These are phyloP conservation scores for Bimastos eiseni DNA, from an alignment of 2,888 invertebrate species.

Conservation along the genomic window DNA sequence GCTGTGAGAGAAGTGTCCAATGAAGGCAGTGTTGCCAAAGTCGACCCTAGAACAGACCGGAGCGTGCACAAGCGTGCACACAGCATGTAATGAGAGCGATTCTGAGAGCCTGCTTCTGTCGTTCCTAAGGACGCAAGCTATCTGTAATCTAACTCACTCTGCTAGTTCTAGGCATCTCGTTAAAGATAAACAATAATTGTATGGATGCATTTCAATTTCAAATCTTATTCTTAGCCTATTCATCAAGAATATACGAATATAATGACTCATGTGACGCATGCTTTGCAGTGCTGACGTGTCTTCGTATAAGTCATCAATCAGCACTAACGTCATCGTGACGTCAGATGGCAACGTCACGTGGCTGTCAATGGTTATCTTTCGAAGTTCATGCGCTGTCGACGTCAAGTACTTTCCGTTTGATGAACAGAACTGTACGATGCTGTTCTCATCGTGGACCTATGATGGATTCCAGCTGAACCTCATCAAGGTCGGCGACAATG, in stretches of 20 bases:
- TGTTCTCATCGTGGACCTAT: slow-evolving; percentile 68
- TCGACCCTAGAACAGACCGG: too few species aligned
- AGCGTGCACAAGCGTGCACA: too few species aligned
- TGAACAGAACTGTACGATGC: slow-evolving; percentile 66
- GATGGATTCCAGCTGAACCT: slow-evolving; percentile 64
- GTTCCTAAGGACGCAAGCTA: neutral
- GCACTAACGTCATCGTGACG: slow-evolving; percentile 68
- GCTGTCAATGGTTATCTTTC: slow-evolving; percentile 67
- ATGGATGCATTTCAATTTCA: neutral
- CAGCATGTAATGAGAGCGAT: too few species aligned
- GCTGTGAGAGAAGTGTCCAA: too few species aligned
- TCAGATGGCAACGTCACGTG: slow-evolving; percentile 67
- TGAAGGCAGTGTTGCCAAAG: too few species aligned
- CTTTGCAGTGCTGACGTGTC: slow-evolving; percentile 59
- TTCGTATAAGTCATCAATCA: slow-evolving; percentile 59
- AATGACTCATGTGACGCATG: neutral
- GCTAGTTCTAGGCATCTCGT: too few species aligned
- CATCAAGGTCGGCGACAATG: slow-evolving; percentile 68
- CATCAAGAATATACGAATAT: neutral
- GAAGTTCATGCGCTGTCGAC: slow-evolving; percentile 66
- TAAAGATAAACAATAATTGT: neutral
- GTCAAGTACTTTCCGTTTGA: slow-evolving; percentile 68
- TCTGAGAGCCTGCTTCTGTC: too few species aligned
- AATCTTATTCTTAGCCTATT: neutral
- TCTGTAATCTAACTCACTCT: neutral